Conservation (phyloP, 2,113 vertebrate genomes). For the Mormyrus lacerda region DNA sequence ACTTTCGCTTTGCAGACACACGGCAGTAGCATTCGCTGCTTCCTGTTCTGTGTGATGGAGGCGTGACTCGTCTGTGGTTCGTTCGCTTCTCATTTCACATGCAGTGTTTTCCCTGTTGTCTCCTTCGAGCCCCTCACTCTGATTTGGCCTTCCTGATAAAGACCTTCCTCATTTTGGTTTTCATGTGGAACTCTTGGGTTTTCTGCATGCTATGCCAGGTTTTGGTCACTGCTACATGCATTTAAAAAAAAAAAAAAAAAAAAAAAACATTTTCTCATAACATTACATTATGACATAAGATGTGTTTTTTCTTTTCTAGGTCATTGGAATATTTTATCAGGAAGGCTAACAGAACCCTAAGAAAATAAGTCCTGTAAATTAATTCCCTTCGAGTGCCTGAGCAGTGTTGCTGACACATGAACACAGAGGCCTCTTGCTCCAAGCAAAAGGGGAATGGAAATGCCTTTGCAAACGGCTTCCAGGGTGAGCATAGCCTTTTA, state of each 20-base stretch:
- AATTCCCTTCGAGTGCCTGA: neutral
- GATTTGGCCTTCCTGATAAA: neutral
- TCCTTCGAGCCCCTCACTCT: neutral
- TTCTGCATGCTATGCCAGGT: neutral
- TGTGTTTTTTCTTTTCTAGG: neutral
- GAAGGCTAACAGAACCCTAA: constrained; percentile 5
- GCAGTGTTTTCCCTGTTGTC: neutral
- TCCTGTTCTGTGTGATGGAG: neutral
- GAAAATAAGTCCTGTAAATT: neutral
- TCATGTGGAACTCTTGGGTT: neutral
- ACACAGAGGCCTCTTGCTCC: constrained; percentile 36
- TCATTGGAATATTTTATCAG: constrained; percentile 31
- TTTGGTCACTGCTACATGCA: neutral
- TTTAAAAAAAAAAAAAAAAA: neutral
- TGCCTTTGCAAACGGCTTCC: constrained; percentile 35
- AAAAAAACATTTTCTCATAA: constrained; percentile 2
- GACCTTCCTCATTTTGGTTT: neutral
- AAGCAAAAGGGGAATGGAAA: constrained; percentile 34
- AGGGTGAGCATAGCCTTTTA: neutral
- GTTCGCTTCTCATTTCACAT: neutral
- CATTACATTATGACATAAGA: neutral
- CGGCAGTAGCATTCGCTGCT: neutral
- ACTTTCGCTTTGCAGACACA: neutral
- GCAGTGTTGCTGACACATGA: constrained; percentile 48
- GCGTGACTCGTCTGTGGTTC: neutral